Conservation (phyloP, 2,888 invertebrate species). For the Andrena minutula region DNA sequence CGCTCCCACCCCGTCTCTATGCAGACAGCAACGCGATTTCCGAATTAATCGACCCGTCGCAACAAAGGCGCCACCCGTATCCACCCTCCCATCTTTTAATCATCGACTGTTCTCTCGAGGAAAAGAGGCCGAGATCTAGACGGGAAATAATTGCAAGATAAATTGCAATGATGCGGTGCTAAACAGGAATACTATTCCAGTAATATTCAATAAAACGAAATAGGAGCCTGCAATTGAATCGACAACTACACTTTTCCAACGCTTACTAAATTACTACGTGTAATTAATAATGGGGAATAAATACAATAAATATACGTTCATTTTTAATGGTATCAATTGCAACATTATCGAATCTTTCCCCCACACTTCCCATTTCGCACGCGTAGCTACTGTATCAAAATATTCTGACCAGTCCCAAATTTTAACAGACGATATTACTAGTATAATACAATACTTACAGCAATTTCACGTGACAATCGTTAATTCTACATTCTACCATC, state of each 20-base stretch:
- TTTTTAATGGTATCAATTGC: too few species aligned
- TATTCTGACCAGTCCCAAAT: not conserved
- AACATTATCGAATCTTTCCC: too few species aligned
- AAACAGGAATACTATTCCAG: not conserved
- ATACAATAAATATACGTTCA: too few species aligned
- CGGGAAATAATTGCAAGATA: constrained; percentile 2
- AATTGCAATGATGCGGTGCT: not conserved
- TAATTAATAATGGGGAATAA: too few species aligned
- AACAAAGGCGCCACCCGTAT: not conserved
- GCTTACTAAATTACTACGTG: too few species aligned
- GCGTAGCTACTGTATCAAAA: too few species aligned
- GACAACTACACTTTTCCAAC: too few species aligned
- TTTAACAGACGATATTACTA: too few species aligned
- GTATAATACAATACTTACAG: too few species aligned
- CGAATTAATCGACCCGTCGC: constrained; percentile 38
- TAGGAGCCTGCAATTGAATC: too few species aligned
- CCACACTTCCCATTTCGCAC: too few species aligned
- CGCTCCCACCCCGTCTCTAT: constrained; percentile 21
- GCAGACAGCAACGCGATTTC: constrained; percentile 39
- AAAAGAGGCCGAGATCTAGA: not conserved
- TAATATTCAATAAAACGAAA: not conserved
- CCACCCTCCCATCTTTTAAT: not conserved
- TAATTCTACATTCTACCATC: not conserved
- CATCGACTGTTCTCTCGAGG: not conserved
- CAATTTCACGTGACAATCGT: not conserved